Percentiles rank a stretch among this genome's conserved stretches.
Evolutionary conservation across 2,113 vertebrate genomes (phyloP).

Genomic region (Phodopus roborovskii): DNA sequence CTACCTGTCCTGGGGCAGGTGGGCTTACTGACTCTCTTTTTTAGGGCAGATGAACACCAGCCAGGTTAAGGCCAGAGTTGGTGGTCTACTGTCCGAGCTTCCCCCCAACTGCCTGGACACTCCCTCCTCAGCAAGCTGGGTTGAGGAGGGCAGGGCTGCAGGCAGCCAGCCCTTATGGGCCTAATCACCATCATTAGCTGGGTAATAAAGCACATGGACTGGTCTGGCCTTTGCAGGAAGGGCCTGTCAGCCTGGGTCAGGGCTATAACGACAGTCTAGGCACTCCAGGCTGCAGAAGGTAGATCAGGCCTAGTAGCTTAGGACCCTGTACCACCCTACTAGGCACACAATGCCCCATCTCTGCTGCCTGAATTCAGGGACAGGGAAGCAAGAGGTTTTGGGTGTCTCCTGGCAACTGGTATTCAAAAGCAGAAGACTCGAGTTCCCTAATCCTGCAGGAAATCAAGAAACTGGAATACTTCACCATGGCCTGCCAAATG

Average conservation of each 20-base stretch:
- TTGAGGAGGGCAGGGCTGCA: constrained; percentile 11
- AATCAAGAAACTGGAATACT: background rate
- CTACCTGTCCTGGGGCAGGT: background rate
- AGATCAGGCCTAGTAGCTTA: background rate
- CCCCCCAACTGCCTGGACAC: background rate
- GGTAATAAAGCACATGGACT: constrained; percentile 85
- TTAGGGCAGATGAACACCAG: background rate
- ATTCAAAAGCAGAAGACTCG: background rate
- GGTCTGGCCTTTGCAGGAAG: constrained; percentile 86
- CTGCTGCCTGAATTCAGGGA: background rate
- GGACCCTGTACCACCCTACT: background rate
- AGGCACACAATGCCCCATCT: background rate
- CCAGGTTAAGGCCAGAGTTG: background rate
- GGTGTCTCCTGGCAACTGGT: background rate
- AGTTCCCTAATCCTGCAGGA: background rate
- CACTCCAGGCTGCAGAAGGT: background rate
- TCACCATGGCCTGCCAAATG: background rate
- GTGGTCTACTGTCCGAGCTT: background rate
- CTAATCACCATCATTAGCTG: constrained; percentile 87
- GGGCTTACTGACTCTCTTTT: background rate
- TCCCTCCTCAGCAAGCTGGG: background rate
- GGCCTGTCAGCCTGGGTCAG: constrained; percentile 80
- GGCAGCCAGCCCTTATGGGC: constrained; percentile 82
- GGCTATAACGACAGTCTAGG: constrained; percentile 64
- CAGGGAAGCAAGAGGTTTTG: background rate